phyloP scores from a whole-genome alignment of 2,113 vertebrate genomes.

The Aegypius monachus region DNA sequence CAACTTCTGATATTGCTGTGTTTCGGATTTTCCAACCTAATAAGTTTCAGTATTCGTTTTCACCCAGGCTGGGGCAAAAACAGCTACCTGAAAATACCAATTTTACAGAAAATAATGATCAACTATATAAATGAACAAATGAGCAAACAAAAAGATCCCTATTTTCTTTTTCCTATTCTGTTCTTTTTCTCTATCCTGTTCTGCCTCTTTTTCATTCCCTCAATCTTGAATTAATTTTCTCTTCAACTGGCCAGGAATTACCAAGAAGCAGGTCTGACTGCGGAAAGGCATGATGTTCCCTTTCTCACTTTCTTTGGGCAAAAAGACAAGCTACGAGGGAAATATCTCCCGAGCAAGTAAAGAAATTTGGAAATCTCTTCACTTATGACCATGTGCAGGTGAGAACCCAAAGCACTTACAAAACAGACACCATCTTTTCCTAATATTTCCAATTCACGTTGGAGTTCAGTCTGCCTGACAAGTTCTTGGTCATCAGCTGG shows the following conservation, averaged over 20 bases:
- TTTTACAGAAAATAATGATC: not conserved
- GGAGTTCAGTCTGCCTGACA: not conserved
- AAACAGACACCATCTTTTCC: not conserved
- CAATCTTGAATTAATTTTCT: not conserved
- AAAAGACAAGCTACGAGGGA: not conserved
- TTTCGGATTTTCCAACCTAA: not conserved
- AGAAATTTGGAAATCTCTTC: not conserved
- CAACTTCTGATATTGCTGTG: not conserved
- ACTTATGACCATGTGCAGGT: not conserved
- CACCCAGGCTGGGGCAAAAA: not conserved
- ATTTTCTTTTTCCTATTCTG: not conserved
- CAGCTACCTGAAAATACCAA: not conserved
- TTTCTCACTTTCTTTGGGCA: not conserved
- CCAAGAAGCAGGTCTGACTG: not conserved
- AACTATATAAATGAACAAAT: not conserved
- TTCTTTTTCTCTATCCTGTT: not conserved
- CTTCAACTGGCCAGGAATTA: not conserved
- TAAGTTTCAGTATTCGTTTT: not conserved
- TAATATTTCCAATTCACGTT: not conserved
- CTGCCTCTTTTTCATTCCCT: not conserved
- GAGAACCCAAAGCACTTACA: not conserved
- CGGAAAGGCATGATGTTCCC: not conserved
- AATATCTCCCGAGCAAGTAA: not conserved
- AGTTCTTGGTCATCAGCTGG: not conserved
- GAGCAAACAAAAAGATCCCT: not conserved